These are phyloP conservation scores for Myotis lucifugus DNA, from an alignment of 2,113 vertebrate genomes.

Conservation along the genomic window DNA sequence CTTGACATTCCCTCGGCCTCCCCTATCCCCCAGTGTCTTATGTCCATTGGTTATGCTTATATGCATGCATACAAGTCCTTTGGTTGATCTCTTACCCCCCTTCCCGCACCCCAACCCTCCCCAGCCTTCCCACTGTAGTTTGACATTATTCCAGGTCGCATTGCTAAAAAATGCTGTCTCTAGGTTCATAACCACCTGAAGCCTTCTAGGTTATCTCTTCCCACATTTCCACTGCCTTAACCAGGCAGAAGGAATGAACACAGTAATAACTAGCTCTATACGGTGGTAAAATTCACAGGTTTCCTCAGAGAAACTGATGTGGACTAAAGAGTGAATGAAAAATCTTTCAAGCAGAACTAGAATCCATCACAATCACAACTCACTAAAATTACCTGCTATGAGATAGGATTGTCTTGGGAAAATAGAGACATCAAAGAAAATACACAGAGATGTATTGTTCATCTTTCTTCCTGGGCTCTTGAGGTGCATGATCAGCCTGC, in stretches of 20 bases:
- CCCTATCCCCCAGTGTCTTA: too few species aligned
- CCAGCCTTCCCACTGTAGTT: too few species aligned
- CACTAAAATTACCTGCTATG: neutral
- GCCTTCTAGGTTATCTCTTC: neutral
- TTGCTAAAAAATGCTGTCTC: neutral
- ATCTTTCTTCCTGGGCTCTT: neutral
- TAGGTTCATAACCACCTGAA: neutral
- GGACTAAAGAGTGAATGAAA: neutral
- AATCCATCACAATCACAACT: neutral
- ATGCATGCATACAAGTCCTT: too few species aligned
- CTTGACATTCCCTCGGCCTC: too few species aligned
- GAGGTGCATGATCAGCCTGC: neutral
- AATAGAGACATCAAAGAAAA: neutral
- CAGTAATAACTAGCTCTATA: neutral
- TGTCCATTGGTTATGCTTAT: too few species aligned
- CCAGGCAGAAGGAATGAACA: neutral
- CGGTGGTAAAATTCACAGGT: neutral
- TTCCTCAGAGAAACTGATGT: neutral
- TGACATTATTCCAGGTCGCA: neutral
- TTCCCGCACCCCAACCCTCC: too few species aligned
- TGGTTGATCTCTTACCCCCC: too few species aligned
- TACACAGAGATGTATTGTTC: neutral
- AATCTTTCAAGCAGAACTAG: neutral
- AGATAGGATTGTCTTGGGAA: neutral
- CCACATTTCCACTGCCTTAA: neutral